Conservation (phyloP, 2,888 invertebrate genomes). For the Drepana falcataria region DNA sequence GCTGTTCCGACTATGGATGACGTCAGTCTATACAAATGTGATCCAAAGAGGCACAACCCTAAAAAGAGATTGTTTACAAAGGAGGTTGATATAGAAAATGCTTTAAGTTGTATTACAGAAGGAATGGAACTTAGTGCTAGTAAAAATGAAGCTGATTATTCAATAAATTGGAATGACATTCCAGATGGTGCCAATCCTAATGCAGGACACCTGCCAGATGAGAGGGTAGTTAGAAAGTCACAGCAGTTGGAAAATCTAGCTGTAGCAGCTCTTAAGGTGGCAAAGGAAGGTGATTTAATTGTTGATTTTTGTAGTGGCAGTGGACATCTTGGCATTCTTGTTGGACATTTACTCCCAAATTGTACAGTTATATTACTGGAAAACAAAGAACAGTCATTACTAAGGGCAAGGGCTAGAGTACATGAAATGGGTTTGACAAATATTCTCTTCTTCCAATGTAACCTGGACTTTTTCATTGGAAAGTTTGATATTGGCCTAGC, state of each 20-base stretch:
- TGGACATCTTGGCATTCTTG: constrained; percentile 92
- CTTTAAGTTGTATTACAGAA: constrained; percentile 61
- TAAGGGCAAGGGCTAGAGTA: constrained; percentile 85
- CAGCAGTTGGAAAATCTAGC: constrained; percentile 92
- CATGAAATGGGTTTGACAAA: constrained; percentile 83
- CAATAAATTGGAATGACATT: constrained; percentile 83
- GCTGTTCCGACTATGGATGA: constrained; percentile 71
- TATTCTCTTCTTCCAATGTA: constrained; percentile 90
- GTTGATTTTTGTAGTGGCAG: constrained; percentile 97
- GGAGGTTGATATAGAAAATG: constrained; percentile 85
- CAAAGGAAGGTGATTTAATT: constrained; percentile 83
- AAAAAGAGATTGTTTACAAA: constrained; percentile 86
- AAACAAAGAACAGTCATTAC: constrained; percentile 92
- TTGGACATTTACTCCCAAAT: constrained; percentile 88
- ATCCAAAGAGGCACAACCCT: constrained; percentile 86
- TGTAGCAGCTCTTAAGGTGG: constrained; percentile 85
- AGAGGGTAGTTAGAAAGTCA: constrained; percentile 86
- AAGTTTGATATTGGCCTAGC: constrained; percentile 91
- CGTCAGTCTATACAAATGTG: constrained; percentile 87
- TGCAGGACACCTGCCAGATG: constrained; percentile 87
- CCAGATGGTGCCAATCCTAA: constrained; percentile 87
- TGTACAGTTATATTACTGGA: constrained; percentile 91
- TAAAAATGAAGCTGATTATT: constrained; percentile 34
- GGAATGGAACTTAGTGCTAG: constrained; percentile 60
- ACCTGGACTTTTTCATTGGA: constrained; percentile 92